These are phyloP conservation scores for Macquaria australasica DNA, from an alignment of 2,113 vertebrate genomes.

Conservation along the genomic window DNA sequence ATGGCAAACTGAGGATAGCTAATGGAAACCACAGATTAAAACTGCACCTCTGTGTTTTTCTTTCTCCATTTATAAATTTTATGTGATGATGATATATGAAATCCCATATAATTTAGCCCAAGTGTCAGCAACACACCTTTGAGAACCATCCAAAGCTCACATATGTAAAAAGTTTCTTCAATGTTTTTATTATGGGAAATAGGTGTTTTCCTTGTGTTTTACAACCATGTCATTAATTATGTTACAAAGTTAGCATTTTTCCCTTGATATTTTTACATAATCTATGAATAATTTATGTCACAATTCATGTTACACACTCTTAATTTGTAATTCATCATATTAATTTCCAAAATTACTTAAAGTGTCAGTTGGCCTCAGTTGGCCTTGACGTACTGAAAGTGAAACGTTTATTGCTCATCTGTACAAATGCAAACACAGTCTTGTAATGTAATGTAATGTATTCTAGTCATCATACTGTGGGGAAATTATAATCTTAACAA, in stretches of 20 bases:
- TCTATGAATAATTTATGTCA: slow-evolving; percentile 7
- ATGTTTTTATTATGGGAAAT: slow-evolving; percentile 18
- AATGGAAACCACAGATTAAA: slow-evolving; percentile 67
- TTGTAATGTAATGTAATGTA: not conserved
- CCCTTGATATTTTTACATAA: slow-evolving; percentile 11
- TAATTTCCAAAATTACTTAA: not conserved
- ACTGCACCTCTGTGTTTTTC: slow-evolving; percentile 55
- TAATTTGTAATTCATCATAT: not conserved
- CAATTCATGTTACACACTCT: not conserved
- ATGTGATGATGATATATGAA: slow-evolving; percentile 55
- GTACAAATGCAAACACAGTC: slow-evolving; percentile 8
- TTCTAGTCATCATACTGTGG: not conserved
- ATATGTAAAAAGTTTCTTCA: slow-evolving; percentile 23
- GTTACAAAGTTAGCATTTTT: slow-evolving; percentile 16
- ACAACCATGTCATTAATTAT: slow-evolving; percentile 38
- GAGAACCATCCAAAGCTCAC: slow-evolving; percentile 46
- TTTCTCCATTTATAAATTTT: slow-evolving; percentile 57
- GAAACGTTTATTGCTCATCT: slow-evolving; percentile 13
- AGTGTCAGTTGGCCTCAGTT: not conserved
- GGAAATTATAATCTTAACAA: not conserved
- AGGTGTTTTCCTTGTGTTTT: slow-evolving; percentile 33
- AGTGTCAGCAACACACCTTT: slow-evolving; percentile 43
- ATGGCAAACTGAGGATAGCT: slow-evolving; percentile 54
- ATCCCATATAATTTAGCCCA: slow-evolving; percentile 39
- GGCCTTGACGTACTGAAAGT: not conserved